Conservation (phyloP, 2,797 vertebrate genomes). For the Falco peregrinus region DNA sequence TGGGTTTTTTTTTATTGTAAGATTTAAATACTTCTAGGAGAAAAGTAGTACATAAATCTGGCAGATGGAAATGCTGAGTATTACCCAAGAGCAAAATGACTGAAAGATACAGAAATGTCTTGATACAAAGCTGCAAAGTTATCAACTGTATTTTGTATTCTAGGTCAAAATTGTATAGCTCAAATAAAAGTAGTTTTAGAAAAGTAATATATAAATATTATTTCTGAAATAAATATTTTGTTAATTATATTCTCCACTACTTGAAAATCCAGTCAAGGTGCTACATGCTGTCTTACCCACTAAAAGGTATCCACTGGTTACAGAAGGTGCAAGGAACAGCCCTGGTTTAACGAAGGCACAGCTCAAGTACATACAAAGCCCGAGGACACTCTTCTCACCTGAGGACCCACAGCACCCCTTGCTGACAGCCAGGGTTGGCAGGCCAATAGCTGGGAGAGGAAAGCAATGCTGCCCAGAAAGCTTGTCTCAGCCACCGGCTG, state of each 20-base stretch:
- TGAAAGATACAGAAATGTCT: background rate
- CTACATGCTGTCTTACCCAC: background rate
- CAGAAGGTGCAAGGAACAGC: background rate
- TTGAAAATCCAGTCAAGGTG: background rate
- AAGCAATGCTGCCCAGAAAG: background rate
- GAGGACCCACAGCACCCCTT: background rate
- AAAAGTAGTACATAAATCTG: background rate
- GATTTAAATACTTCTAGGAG: background rate
- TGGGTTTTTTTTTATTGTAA: rapidly evolving
- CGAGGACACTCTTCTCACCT: rapidly evolving
- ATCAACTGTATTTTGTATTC: background rate
- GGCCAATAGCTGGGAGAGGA: background rate
- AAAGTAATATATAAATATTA: background rate
- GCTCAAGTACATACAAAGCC: background rate
- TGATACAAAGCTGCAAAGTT: background rate
- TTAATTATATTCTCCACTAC: background rate
- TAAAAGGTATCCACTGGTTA: background rate
- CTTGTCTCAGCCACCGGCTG: rapidly evolving
- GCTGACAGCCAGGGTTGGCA: background rate
- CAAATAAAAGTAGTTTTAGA: background rate
- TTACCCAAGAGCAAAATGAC: background rate
- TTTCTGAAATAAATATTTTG: background rate
- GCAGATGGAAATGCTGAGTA: background rate
- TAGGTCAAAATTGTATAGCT: background rate
- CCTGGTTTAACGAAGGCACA: background rate